Conservation (phyloP, 2,797 vertebrate genomes). For the Phaenicophaeus curvirostris region DNA sequence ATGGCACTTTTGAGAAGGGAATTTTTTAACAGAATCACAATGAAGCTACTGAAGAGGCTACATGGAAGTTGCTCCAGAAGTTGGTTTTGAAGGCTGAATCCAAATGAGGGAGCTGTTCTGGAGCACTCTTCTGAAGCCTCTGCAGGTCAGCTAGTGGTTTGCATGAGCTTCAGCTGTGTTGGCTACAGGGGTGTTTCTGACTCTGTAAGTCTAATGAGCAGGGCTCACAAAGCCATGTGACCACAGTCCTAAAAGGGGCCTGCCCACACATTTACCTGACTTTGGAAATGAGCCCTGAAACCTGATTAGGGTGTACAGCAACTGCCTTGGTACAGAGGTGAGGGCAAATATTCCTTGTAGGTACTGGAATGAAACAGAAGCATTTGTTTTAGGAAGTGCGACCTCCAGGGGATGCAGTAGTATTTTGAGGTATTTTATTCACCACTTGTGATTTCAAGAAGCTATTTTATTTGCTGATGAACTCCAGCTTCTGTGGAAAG, state of each 20-base stretch:
- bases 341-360: neutral
- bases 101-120: neutral
- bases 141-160: neutral
- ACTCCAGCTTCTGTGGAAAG: neutral
- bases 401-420: neutral
- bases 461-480: neutral
- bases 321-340: neutral
- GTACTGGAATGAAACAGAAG: neutral
- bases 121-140: neutral
- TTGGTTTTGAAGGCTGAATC: neutral
- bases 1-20: neutral
- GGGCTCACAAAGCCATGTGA: fast-evolving
- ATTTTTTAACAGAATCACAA: neutral
- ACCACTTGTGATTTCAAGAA: neutral
- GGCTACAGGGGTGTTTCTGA: neutral
- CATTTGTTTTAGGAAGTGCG: neutral
- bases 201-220: neutral
- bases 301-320: neutral
- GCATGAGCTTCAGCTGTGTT: neutral
- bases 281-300: neutral
- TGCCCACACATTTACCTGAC: fast-evolving
- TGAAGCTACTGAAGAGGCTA: neutral
- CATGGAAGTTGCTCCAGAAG: neutral
- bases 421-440: neutral
- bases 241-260: fast-evolving